These are phyloP conservation scores for Trichopoda pennipes DNA, from an alignment of 2,888 invertebrate species.

Conservation along the genomic window DNA sequence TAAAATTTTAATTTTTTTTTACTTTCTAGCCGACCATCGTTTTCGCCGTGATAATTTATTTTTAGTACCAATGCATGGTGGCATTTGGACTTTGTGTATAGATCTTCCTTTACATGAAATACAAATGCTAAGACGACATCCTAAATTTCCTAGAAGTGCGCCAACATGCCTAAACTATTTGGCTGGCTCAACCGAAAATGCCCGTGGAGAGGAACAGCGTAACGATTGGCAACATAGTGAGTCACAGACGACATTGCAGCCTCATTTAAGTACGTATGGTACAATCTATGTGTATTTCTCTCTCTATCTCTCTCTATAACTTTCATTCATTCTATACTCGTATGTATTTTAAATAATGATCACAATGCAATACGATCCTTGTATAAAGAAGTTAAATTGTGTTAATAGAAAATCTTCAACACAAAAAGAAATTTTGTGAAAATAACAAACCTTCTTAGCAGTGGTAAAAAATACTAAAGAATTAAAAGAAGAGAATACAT, in stretches of 20 bases:
- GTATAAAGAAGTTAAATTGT: too few species aligned
- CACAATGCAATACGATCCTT: background rate
- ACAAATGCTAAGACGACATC: slow-evolving; percentile 81
- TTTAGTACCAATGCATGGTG: slow-evolving; percentile 93
- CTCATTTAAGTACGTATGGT: slow-evolving; percentile 81
- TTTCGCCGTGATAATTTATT: slow-evolving; percentile 83
- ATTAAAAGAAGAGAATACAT: slow-evolving; percentile 23
- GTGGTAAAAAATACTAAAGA: background rate
- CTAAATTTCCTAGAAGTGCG: slow-evolving; percentile 81
- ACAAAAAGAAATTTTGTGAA: background rate
- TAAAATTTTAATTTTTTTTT: background rate
- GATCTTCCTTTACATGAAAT: slow-evolving; percentile 90
- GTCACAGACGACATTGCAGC: slow-evolving; percentile 82
- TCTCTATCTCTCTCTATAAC: slow-evolving; percentile 8
- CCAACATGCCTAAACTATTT: slow-evolving; percentile 91
- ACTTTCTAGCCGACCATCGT: slow-evolving; percentile 81
- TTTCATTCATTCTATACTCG: background rate
- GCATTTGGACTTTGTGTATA: slow-evolving; percentile 93
- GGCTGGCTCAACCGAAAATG: slow-evolving; percentile 85
- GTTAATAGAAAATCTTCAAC: too few species aligned
- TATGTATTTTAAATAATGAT: background rate
- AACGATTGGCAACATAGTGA: slow-evolving; percentile 91
- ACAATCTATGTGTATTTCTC: slow-evolving; percentile 73
- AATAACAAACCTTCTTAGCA: background rate
- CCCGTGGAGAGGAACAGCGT: slow-evolving; percentile 86